A percentile compares a stretch with the other conserved stretches of the same genome.
Conservation (phyloP, 1,140 invertebrate species). For the Zaprionus davidi region DNA sequence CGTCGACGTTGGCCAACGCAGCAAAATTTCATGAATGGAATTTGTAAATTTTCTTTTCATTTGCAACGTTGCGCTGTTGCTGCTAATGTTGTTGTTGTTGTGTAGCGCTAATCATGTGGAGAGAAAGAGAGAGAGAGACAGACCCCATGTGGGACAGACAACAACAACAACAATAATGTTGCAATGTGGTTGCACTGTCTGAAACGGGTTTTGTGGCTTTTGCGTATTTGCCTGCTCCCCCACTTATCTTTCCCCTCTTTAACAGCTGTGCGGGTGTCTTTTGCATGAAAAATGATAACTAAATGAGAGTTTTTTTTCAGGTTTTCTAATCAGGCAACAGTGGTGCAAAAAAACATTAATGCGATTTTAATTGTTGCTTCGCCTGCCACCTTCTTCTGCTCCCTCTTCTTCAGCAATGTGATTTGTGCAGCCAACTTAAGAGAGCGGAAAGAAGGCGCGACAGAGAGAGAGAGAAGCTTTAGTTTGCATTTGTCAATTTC, state of each 20-base stretch:
- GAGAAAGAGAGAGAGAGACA: slow-evolving; percentile 20
- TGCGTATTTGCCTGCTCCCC: slow-evolving; percentile 31
- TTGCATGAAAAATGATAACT: slow-evolving; percentile 15
- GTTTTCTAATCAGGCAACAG: slow-evolving; percentile 37
- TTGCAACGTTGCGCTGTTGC: slow-evolving; percentile 61
- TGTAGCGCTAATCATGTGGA: slow-evolving; percentile 70
- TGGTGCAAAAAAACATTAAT: slow-evolving; percentile 49
- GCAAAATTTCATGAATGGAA: slow-evolving; percentile 82
- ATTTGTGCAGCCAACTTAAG: slow-evolving; percentile 14
- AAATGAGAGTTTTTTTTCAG: slow-evolving; percentile 1
- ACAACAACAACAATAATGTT: slow-evolving; percentile 53
- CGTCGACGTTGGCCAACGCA: slow-evolving; percentile 61
- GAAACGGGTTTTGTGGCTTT: slow-evolving; percentile 67
- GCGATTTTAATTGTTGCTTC: slow-evolving; percentile 67
- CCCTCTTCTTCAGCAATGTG: not conserved
- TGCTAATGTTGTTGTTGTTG: slow-evolving; percentile 36
- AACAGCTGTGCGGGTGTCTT: slow-evolving; percentile 35
- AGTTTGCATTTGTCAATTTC: slow-evolving; percentile 30
- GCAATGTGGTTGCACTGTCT: slow-evolving; percentile 42
- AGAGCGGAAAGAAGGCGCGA: not conserved
- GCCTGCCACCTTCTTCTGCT: not conserved
- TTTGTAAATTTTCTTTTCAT: slow-evolving; percentile 83
- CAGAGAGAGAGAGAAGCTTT: slow-evolving; percentile 21
- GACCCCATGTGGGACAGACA: slow-evolving; percentile 66
- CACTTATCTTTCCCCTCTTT: not conserved